Evolutionary conservation across 2,888 invertebrate species (phyloP).

Genomic region (Entomobrya multifasciata): DNA sequence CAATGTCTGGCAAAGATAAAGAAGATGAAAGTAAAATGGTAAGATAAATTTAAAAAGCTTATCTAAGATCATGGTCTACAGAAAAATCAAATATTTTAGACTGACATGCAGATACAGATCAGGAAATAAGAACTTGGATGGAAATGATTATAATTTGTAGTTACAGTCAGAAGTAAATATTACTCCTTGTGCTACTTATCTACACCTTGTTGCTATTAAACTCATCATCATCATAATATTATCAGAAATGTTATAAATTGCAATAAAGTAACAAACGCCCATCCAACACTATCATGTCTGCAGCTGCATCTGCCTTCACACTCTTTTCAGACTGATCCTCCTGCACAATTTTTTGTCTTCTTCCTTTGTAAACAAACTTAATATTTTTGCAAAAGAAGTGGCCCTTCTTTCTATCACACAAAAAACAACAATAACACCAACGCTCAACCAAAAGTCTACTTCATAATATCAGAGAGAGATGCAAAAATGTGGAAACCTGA

Average conservation of each 20-base stretch:
- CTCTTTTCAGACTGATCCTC: neutral
- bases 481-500: slow-evolving; percentile 62
- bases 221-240: neutral
- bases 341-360: neutral
- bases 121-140: too few species aligned
- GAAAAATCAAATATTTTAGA: too few species aligned
- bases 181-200: too few species aligned
- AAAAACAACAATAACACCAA: slow-evolving; percentile 50
- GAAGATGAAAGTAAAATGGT: too few species aligned
- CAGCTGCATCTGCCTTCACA: neutral
- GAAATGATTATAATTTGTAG: too few species aligned
- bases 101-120: too few species aligned
- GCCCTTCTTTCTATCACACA: neutral
- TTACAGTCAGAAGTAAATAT: too few species aligned
- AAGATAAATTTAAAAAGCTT: too few species aligned
- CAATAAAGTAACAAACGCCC: slow-evolving; percentile 8
- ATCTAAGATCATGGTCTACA: too few species aligned
- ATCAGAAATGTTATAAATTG: neutral
- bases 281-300: neutral
- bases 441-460: slow-evolving; percentile 33
- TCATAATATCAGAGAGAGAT: neutral
- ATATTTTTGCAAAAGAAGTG: neutral
- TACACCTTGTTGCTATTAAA: neutral
- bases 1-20: too few species aligned
- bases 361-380: neutral